These are phyloP conservation scores for Brachyptera putata DNA, from an alignment of 2,888 invertebrate species.

Conservation along the genomic window DNA sequence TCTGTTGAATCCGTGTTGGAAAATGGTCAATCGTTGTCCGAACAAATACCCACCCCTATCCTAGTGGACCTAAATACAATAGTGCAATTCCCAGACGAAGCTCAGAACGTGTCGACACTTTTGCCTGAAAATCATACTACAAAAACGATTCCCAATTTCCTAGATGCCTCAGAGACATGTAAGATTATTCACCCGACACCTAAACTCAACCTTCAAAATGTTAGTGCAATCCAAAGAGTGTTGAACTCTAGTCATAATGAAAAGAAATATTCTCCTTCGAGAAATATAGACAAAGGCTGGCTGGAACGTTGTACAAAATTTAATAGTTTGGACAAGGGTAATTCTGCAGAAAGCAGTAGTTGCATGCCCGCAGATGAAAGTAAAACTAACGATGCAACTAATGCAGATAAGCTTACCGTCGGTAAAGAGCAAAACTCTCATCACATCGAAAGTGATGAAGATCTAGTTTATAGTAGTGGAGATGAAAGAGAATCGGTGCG, in stretches of 20 bases:
- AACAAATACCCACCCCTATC: background rate
- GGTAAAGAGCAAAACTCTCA: background rate
- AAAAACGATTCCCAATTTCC: conserved; percentile 10
- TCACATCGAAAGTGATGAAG: conserved; percentile 56
- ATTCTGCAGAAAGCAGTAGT: background rate
- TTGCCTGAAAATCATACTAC: background rate
- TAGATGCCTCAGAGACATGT: conserved; percentile 11
- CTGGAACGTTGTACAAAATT: conserved; percentile 48
- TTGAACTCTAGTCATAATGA: background rate
- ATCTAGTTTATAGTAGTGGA: conserved; percentile 64
- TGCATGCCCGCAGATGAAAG: background rate
- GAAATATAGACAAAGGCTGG: conserved; percentile 56
- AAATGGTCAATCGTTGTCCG: background rate
- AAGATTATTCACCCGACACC: conserved; percentile 18
- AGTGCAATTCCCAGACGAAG: background rate
- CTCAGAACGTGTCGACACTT: background rate
- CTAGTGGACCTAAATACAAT: background rate
- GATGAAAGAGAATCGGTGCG: conserved; percentile 52
- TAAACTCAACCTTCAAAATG: conserved; percentile 4
- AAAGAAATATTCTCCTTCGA: conserved; percentile 26
- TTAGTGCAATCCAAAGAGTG: conserved; percentile 24
- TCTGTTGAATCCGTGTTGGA: background rate
- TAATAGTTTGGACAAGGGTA: conserved; percentile 27
- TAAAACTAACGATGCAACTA: no score
- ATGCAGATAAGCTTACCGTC: no score